These are phyloP conservation scores for Drosophila kepulauana DNA, from an alignment of 1,140 invertebrate genomes.

Conservation along the genomic window DNA sequence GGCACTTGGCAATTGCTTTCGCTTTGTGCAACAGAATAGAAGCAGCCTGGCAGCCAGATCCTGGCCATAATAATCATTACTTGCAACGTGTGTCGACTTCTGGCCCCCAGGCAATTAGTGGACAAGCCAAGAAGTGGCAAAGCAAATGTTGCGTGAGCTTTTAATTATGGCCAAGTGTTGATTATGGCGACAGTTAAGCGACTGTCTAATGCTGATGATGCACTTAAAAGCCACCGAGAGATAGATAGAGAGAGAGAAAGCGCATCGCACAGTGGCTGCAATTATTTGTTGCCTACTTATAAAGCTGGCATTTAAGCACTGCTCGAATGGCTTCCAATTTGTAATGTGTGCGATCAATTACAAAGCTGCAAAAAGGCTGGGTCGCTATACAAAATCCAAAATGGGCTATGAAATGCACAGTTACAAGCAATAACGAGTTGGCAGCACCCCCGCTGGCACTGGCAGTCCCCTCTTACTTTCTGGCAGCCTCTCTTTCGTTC, in stretches of 20 bases:
- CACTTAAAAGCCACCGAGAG: constrained; percentile 7
- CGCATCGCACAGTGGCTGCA: constrained; percentile 6
- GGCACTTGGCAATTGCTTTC: constrained; percentile 74
- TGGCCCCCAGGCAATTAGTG: constrained; percentile 61
- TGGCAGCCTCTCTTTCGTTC: neutral
- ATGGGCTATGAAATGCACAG: constrained; percentile 57
- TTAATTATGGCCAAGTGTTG: constrained; percentile 59
- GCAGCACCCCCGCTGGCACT: constrained; percentile 5
- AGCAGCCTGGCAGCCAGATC: constrained; percentile 35
- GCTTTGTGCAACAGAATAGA: constrained; percentile 39
- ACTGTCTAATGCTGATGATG: constrained; percentile 28
- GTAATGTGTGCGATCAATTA: constrained; percentile 71
- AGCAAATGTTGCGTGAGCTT: constrained; percentile 54
- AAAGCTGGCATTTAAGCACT: constrained; percentile 49
- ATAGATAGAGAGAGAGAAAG: neutral
- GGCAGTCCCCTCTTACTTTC: neutral
- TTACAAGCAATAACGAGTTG: constrained; percentile 72
- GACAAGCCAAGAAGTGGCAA: constrained; percentile 41
- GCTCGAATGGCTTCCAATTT: constrained; percentile 46
- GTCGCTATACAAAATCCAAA: constrained; percentile 36
- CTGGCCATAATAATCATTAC: constrained; percentile 76
- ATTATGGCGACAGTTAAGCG: constrained; percentile 46
- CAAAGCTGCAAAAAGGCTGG: constrained; percentile 26
- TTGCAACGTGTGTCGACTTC: constrained; percentile 52
- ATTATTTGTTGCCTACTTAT: constrained; percentile 47